Evolutionary conservation across 2,797 vertebrate genomes (phyloP).

Genomic region (Pangasius krempfi): DNA sequence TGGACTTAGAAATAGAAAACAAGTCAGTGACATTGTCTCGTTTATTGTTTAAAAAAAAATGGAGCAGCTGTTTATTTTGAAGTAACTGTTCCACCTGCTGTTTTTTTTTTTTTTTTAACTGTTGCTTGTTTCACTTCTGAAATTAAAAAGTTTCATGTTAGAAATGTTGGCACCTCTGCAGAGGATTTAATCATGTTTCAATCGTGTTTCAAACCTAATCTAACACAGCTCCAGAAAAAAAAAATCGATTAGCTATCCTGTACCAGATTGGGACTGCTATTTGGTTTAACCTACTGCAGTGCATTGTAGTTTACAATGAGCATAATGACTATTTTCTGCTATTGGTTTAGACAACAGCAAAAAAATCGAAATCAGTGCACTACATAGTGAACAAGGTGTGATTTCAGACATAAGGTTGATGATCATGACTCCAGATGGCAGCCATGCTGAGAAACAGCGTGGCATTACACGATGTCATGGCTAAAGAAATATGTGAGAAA

Average conservation of each 20-base stretch:
- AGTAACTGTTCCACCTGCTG: not conserved
- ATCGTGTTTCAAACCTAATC: not conserved
- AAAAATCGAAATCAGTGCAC: not conserved
- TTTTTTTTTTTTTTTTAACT: not conserved
- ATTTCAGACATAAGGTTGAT: constrained; percentile 23
- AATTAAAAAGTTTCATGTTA: not conserved
- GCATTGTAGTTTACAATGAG: not conserved
- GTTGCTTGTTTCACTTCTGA: not conserved
- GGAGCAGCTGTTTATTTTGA: not conserved
- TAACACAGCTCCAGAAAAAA: not conserved
- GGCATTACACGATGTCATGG: not conserved
- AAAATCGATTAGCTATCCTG: not conserved
- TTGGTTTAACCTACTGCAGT: not conserved
- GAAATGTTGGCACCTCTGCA: constrained; percentile 6
- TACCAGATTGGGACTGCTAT: too few relatives aligned
- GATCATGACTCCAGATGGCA: not conserved
- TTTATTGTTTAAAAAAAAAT: not conserved
- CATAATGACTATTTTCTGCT: not conserved
- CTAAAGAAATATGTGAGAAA: not conserved
- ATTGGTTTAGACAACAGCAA: not conserved
- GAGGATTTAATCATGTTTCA: not conserved
- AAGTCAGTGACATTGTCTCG: not conserved
- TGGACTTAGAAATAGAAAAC: not conserved
- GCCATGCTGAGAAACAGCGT: constrained; percentile 8
- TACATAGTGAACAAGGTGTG: constrained; percentile 1